Evolutionary conservation across 2,113 vertebrate species (phyloP).

Genomic region (Siphamia tubifer): DNA sequence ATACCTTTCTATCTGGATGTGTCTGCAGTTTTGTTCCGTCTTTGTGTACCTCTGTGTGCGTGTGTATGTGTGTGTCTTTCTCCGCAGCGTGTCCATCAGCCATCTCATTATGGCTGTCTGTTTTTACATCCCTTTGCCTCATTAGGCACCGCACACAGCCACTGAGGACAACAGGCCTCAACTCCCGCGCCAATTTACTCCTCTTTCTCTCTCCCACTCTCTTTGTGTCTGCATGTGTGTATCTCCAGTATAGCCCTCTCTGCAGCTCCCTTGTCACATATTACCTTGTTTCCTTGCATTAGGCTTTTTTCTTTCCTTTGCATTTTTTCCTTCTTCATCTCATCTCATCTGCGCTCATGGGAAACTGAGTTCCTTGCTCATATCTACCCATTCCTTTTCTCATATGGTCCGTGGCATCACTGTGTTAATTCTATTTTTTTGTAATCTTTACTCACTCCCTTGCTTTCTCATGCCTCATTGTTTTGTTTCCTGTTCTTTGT

Average conservation of each 20-base stretch:
- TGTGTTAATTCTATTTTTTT: not conserved
- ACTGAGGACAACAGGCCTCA: constrained; percentile 78
- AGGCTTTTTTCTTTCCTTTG: constrained; percentile 43
- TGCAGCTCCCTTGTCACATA: constrained; percentile 46
- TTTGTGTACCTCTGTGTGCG: constrained; percentile 20
- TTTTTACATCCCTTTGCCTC: constrained; percentile 82
- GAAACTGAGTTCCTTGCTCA: constrained; percentile 36
- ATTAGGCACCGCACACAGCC: constrained; percentile 76
- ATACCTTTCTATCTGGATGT: constrained; percentile 29
- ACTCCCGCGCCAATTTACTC: constrained; percentile 76
- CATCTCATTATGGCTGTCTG: constrained; percentile 80
- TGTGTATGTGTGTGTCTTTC: constrained; percentile 30
- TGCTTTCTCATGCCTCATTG: not conserved
- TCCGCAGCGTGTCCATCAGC: constrained; percentile 74
- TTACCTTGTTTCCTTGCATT: constrained; percentile 62
- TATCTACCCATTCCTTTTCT: not conserved
- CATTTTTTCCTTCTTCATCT: constrained; percentile 30
- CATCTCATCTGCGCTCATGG: constrained; percentile 28
- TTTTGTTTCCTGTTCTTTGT: not conserved
- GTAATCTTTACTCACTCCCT: not conserved
- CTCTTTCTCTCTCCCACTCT: constrained; percentile 32
- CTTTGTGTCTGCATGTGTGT: constrained; percentile 3
- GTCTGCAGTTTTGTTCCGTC: constrained; percentile 34
- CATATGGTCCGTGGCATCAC: not conserved
- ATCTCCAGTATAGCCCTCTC: constrained; percentile 27